Evolutionary conservation across 2,113 vertebrate genomes (phyloP), one percentile per base, ranked within the genome.

Genomic region (Nothoprocta perdicaria): DNA sequence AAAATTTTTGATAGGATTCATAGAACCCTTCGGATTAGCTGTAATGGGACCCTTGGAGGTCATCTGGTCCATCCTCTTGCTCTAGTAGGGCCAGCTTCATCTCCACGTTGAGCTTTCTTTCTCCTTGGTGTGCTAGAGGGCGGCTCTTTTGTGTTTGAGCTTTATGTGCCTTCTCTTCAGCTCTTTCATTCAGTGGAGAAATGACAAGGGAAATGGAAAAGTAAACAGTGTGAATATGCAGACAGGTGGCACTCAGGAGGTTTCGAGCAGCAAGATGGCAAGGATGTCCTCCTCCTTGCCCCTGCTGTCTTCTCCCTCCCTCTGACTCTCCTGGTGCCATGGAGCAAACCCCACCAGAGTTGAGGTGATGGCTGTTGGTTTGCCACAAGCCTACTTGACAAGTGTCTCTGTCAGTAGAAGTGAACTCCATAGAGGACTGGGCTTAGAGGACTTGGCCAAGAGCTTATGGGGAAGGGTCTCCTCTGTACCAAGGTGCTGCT

Each of bases 101-200:
- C 67, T 80, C 50, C 74, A 11, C 10, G 1, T 6, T 8, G 26
- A 62, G 31, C 6, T 75, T 79, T 75, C 57, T 50, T 65, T 75
- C 50, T 66, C 11, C 78, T 40, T 53, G 18, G 16, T 69, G 17
- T 74, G 50, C 26, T 66, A 24, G 19, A 75, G 68, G 17, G 45
- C 27, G 74, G 23, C 23, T 66, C 43, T 35, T 35, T 0, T 0
- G 26, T 3, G 0, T 83, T 95, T 86, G 52, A 58, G 46, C 46
- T 83, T 2, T 0, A 62, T 33, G 1, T 69, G 24, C 27, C 8
- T 88, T 81, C 84, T 43, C 55, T 74, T 85, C 66, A 62, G 19
- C n/a, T 85, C 67, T 88, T 88, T 79, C 26, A 62, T 66, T 66
- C 35, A 46, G 40, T 79, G 73, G 80, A 12, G 31, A 85, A 78